These are phyloP conservation scores for Trimorus sp. DNA, from an alignment of 2,888 invertebrate genomes.

Conservation along the genomic window DNA sequence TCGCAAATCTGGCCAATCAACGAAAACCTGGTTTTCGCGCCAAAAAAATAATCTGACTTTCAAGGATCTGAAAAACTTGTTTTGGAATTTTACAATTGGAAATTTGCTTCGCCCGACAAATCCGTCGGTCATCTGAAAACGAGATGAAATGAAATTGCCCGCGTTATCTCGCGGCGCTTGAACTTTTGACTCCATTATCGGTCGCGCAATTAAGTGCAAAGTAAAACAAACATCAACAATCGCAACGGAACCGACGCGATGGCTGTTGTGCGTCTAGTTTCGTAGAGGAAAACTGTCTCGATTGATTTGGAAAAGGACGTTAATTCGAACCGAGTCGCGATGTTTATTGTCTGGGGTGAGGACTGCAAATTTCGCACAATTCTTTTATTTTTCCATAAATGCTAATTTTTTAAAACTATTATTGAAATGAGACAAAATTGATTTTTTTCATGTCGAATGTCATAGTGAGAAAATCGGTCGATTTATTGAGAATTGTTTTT, in stretches of 20 bases:
- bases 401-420: too few species aligned
- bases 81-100: too few species aligned
- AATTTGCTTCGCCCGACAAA: background rate
- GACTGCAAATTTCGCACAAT: background rate
- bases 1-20: too few species aligned
- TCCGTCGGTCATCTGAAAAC: conserved; percentile 1
- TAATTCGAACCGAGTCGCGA: background rate
- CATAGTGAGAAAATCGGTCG: too few species aligned
- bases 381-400: too few species aligned
- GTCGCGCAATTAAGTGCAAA: conserved; percentile 14
- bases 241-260: background rate
- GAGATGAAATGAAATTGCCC: conserved; percentile 13
- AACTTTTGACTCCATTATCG: conserved; percentile 46
- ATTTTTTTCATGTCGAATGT: too few species aligned
- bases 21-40: too few species aligned
- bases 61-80: too few species aligned
- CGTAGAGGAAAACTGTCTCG: background rate
- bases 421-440: too few species aligned
- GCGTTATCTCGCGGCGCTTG: conserved; percentile 1
- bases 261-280: conserved; percentile 13
- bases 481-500: too few species aligned
- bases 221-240: conserved; percentile 32
- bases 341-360: conserved; percentile 46
- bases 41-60: too few species aligned
- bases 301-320: background rate